phyloP scores from a whole-genome alignment of 2,797 vertebrate species.

The Etheostoma nigrum region DNA sequence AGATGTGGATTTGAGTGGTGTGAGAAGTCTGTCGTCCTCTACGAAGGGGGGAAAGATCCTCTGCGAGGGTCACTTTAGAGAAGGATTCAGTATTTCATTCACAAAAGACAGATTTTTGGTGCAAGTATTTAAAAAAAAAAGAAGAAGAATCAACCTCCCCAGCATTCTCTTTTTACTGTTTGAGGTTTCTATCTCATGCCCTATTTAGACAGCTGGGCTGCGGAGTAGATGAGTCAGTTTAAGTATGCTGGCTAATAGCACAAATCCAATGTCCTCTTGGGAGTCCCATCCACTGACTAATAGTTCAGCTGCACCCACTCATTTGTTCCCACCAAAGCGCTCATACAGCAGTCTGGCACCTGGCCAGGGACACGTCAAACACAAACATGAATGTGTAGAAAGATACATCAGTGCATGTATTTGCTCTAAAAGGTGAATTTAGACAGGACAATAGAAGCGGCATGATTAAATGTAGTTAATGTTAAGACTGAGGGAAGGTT shows the following conservation, averaged over 20 bases:
- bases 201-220: conserved; percentile 57
- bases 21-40: neutral
- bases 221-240: conserved; percentile 70
- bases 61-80: neutral
- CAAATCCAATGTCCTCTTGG: conserved; percentile 31
- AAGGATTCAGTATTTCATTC: neutral
- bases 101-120: neutral
- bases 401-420: neutral
- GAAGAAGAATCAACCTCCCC: neutral
- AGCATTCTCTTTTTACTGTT: conserved; percentile 11
- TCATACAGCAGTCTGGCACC: conserved; percentile 13
- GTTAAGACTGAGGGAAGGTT: neutral
- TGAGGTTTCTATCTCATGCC: conserved; percentile 33
- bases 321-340: conserved; percentile 47
- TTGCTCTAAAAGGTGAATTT: conserved; percentile 1
- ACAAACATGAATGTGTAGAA: conserved; percentile 2
- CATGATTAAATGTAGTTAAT: neutral
- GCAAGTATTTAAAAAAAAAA: neutral
- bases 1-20: neutral
- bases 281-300: conserved; percentile 62
- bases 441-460: conserved; percentile 6
- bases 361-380: conserved; percentile 6
- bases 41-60: too few species aligned
- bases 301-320: conserved; percentile 54
- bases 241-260: conserved; percentile 37